Evolutionary conservation across 2,888 invertebrate species (phyloP).

Genomic region (Drosophila bunnanda): DNA sequence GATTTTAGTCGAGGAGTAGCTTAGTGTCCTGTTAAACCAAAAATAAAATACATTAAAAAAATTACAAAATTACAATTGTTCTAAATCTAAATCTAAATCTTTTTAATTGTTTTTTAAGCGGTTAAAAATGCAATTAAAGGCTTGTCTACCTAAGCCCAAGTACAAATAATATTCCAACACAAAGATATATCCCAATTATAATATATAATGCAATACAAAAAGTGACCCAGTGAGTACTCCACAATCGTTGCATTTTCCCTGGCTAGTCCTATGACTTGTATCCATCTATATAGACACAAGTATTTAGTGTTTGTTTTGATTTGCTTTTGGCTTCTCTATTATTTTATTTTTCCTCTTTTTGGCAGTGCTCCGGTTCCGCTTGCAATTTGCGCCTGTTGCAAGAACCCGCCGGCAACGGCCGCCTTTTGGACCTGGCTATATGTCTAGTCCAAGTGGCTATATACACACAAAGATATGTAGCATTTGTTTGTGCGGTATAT

Average conservation of each 20-base stretch:
- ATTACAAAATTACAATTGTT: too few relatives aligned
- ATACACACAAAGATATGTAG: conserved; percentile 8
- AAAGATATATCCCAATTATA: too few relatives aligned
- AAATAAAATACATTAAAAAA: neutral
- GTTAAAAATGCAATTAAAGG: neutral
- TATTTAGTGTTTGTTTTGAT: conserved; percentile 26
- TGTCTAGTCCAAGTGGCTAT: conserved; percentile 5
- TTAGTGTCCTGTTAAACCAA: neutral
- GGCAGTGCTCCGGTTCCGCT: conserved; percentile 60
- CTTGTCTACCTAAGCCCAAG: too few relatives aligned
- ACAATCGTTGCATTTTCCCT: neutral
- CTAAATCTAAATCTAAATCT: too few relatives aligned
- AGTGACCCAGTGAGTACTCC: neutral
- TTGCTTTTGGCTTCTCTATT: conserved; percentile 9
- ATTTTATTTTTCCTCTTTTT: conserved; percentile 18
- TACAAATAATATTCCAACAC: too few relatives aligned
- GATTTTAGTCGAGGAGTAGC: neutral
- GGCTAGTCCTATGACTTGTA: neutral
- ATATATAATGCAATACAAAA: too few relatives aligned
- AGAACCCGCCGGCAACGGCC: conserved; percentile 45
- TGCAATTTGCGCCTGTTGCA: conserved; percentile 71
- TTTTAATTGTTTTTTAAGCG: neutral
- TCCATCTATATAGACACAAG: conserved; percentile 1
- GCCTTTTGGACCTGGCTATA: conserved; percentile 7
- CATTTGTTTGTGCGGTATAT: conserved; percentile 38